Conservation (phyloP, 2,797 vertebrate species). For the Alexandromys oeconomus region DNA sequence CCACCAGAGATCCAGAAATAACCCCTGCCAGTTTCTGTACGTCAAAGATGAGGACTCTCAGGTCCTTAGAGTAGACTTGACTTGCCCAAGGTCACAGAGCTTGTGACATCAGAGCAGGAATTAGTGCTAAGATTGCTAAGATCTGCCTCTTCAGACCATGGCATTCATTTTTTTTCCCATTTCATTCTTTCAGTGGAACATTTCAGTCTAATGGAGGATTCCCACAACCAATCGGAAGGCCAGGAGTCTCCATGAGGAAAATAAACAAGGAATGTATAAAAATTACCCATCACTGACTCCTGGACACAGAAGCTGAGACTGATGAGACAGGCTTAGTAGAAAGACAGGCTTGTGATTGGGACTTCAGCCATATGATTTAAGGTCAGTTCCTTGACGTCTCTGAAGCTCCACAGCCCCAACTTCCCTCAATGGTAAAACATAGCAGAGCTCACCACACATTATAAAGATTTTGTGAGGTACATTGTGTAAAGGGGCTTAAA, state of each 20-base stretch:
- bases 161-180: background rate
- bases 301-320: conserved; percentile 1
- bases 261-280: background rate
- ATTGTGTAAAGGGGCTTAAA: background rate
- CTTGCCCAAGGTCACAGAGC: conserved; percentile 22
- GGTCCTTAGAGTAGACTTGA: background rate
- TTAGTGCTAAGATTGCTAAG: background rate
- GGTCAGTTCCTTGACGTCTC: background rate
- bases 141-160: background rate
- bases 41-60: conserved; percentile 28
- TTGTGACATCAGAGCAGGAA: background rate
- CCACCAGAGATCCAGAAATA: background rate
- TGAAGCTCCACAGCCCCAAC: background rate
- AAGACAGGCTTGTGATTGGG: background rate
- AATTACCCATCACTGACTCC: background rate
- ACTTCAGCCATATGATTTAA: background rate
- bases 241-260: background rate
- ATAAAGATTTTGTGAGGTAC: background rate
- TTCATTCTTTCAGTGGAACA: conserved; percentile 4
- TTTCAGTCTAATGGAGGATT: background rate
- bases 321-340: background rate
- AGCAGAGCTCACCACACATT: background rate
- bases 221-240: background rate
- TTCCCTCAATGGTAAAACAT: conserved; percentile 24
- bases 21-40: background rate